A percentile compares a stretch with the other conserved stretches of the same genome.
Conservation (phyloP, 1,140 invertebrate species). For the Zaprionus inermis region DNA sequence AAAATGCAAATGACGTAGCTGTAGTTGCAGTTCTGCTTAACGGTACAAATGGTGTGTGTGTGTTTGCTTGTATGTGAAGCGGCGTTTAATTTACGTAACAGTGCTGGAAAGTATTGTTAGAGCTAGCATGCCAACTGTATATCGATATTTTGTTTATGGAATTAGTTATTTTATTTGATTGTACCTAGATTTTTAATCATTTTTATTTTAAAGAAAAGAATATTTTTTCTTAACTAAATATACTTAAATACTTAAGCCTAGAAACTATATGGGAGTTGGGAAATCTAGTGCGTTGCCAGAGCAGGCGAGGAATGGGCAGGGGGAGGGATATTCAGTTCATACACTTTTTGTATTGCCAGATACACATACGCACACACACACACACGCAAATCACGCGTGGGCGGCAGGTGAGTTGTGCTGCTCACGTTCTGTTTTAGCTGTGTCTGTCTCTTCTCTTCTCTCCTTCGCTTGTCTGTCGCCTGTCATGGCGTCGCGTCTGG, state of each 20-base stretch:
- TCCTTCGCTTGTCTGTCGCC: neutral
- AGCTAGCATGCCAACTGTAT: too few species aligned
- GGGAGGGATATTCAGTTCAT: slow-evolving; percentile 20
- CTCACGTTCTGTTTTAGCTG: slow-evolving; percentile 24
- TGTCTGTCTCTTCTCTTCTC: slow-evolving; percentile 12
- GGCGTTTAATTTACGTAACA: neutral
- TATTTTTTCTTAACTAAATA: too few species aligned
- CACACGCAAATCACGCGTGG: slow-evolving; percentile 18
- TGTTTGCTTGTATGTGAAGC: neutral
- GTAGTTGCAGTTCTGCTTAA: neutral
- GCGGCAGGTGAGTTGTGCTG: slow-evolving; percentile 27
- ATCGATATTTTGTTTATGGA: neutral
- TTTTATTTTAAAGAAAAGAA: too few species aligned
- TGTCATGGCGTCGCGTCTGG: slow-evolving; percentile 27
- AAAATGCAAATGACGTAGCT: slow-evolving; percentile 7
- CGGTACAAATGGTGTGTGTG: neutral
- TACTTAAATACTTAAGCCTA: too few species aligned
- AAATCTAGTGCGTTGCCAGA: slow-evolving; percentile 20
- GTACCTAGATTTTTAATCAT: too few species aligned
- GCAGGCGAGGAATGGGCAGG: neutral
- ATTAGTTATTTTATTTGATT: too few species aligned
- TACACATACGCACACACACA: neutral
- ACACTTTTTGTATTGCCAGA: slow-evolving; percentile 22
- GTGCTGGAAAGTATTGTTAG: neutral
- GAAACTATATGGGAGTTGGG: slow-evolving; percentile 9